Conservation (phyloP, 2,113 vertebrate species). For the Daboia siamensis region DNA sequence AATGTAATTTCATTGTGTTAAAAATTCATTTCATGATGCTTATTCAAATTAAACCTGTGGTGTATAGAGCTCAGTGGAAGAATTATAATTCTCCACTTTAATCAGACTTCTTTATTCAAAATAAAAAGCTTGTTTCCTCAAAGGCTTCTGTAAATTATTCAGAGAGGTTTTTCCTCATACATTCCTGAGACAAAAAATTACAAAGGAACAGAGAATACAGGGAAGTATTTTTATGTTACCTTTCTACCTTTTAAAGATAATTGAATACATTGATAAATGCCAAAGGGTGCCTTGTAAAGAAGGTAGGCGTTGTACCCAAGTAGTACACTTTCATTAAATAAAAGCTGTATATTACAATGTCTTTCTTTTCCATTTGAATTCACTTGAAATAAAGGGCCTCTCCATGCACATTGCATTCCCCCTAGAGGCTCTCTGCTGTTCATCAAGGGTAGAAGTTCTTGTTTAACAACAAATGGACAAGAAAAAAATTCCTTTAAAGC, state of each 20-base stretch:
- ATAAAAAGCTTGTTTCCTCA: constrained; percentile 47
- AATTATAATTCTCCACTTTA: constrained; percentile 19
- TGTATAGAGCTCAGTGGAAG: constrained; percentile 3
- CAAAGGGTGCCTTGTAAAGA: constrained; percentile 36
- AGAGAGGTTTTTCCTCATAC: constrained; percentile 55
- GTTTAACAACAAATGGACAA: neutral
- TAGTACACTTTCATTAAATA: neutral
- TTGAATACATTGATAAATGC: constrained; percentile 53
- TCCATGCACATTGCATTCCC: neutral
- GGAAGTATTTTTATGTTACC: constrained; percentile 56
- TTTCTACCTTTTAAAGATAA: constrained; percentile 54
- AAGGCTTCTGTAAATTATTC: constrained; percentile 66
- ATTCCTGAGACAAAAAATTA: constrained; percentile 67
- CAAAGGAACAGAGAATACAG: constrained; percentile 39
- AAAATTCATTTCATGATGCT: constrained; percentile 21
- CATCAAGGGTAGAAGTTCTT: neutral
- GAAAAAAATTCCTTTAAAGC: neutral
- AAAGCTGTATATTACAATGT: neutral
- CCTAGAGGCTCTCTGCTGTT: neutral
- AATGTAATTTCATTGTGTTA: constrained; percentile 6
- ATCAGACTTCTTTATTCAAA: constrained; percentile 46
- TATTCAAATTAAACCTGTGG: constrained; percentile 21
- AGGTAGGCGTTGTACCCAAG: neutral
- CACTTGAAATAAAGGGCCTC: neutral
- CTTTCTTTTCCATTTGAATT: neutral